phyloP scores from a whole-genome alignment of 1,140 invertebrate genomes.

The Drosophila bifasciata region DNA sequence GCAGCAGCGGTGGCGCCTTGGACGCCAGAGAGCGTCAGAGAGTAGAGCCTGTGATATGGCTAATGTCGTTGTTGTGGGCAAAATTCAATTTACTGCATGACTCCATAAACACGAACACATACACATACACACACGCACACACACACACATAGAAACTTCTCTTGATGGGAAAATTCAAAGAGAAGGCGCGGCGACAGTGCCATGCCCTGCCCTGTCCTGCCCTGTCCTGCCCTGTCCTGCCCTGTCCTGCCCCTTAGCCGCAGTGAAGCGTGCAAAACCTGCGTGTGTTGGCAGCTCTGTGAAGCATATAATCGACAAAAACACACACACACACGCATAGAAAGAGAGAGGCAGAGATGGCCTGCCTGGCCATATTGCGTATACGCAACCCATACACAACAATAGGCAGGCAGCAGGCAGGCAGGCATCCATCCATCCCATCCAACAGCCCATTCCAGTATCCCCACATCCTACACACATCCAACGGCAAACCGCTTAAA shows the following conservation, averaged over 20 bases:
- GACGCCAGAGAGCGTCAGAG: too few species aligned
- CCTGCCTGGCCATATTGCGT: slow-evolving; percentile 36
- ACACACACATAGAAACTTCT: slow-evolving; percentile 8
- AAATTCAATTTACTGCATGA: slow-evolving; percentile 81
- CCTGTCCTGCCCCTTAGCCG: too few species aligned
- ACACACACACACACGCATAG: slow-evolving; percentile 5
- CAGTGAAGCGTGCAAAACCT: slow-evolving; percentile 49
- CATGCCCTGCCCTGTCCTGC: too few species aligned
- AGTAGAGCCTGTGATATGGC: slow-evolving; percentile 57
- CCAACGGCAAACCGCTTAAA: slow-evolving; percentile 75
- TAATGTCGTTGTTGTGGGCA: slow-evolving; percentile 78
- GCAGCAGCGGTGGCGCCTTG: too few species aligned
- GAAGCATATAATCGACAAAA: slow-evolving; percentile 79
- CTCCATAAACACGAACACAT: slow-evolving; percentile 55
- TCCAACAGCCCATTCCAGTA: too few species aligned
- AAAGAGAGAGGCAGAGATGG: background rate
- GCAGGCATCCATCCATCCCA: background rate
- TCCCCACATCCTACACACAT: background rate
- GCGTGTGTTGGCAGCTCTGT: slow-evolving; percentile 72
- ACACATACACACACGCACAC: slow-evolving; percentile 2
- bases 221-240: too few species aligned
- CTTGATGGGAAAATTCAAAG: slow-evolving; percentile 19
- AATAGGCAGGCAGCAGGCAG: too few species aligned
- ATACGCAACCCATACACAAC: slow-evolving; percentile 38
- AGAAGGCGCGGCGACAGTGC: slow-evolving; percentile 30